Evolutionary conservation across 2,797 vertebrate genomes (phyloP).

Genomic region (Enteromius paludinosus): DNA sequence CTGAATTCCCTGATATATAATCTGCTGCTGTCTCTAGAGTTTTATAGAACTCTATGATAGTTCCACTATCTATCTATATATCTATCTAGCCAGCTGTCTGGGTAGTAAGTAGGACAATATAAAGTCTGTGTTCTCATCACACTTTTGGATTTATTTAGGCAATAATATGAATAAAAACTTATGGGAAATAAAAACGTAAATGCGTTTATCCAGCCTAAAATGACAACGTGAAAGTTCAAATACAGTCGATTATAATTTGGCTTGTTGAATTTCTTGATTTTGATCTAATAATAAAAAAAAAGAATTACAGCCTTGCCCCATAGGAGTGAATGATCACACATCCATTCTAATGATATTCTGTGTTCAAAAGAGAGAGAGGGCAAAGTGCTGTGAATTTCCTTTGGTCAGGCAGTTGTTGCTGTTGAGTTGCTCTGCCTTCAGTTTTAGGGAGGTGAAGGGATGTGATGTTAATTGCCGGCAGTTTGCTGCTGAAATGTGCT

Average conservation of each 20-base stretch:
- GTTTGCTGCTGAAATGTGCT: slow-evolving; percentile 66
- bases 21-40: no score
- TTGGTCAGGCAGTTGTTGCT: slow-evolving; percentile 29
- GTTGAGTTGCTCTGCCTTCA: slow-evolving; percentile 38
- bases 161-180: neutral
- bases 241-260: neutral
- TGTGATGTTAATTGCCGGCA: slow-evolving; percentile 60
- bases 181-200: neutral
- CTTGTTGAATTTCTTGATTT: neutral
- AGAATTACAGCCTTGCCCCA: neutral
- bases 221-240: neutral
- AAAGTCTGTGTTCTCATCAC: neutral
- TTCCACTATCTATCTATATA: neutral
- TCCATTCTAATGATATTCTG: neutral
- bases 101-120: neutral
- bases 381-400: slow-evolving; percentile 17
- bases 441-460: slow-evolving; percentile 57
- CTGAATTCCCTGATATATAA: neutral
- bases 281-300: neutral
- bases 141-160: neutral
- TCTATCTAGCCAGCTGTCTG: neutral
- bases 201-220: neutral
- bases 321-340: neutral
- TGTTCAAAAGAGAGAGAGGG: neutral
- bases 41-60: neutral